Evolutionary conservation across 2,797 vertebrate species (phyloP), one percentile per base, ranked within the genome.

Genomic region (Yasuhikotakia modesta): DNA sequence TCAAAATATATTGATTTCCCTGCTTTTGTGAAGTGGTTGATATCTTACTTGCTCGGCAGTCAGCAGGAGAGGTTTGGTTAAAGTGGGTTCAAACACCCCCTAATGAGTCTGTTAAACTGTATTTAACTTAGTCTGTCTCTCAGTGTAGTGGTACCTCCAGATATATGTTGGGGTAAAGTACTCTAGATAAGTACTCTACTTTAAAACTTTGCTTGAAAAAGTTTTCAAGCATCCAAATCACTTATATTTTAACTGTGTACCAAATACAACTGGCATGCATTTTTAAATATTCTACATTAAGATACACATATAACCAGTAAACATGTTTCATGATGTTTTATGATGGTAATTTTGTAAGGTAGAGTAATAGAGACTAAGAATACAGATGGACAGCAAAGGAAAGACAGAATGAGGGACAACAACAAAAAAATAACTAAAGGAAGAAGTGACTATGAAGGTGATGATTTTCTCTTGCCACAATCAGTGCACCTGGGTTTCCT

Each of bases 1-100:
- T 93, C 93, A 91, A 91, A 92, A 92, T 86, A 83, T 92, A 93
- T 92, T 86, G 92, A 94, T 93, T 88, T 85, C 50, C 83, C 83
- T 84, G 85, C 86, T 90, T 91, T 89, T 86, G 79, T 78, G 82
- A 87, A 85, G 87, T 86, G 87, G 83, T 86, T 92, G 90, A 92
- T 89, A 91, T 91, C 91, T 93, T 90, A 86, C 82, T 92, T 90
- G 77, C 52, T 64, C 63, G 67, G 81, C 32, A 81, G 82, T 90
- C 87, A 87, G 86, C 85, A 80, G 85, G 80, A 79, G 76, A 76
- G 77, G 86, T 48, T 73, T 19, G 32, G 69, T 73, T 55, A 73
- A 79, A 82, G 64, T n/a, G 10, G 64, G 71, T 78, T 83, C 67
- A 81, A 79, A 79, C 39, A 19, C 19, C 11, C 5, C 43, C 17